Percentiles rank a stretch among this genome's conserved stretches.
phyloP scores from a whole-genome alignment of 2,888 invertebrate species.

The Drosophila neotestacea region DNA sequence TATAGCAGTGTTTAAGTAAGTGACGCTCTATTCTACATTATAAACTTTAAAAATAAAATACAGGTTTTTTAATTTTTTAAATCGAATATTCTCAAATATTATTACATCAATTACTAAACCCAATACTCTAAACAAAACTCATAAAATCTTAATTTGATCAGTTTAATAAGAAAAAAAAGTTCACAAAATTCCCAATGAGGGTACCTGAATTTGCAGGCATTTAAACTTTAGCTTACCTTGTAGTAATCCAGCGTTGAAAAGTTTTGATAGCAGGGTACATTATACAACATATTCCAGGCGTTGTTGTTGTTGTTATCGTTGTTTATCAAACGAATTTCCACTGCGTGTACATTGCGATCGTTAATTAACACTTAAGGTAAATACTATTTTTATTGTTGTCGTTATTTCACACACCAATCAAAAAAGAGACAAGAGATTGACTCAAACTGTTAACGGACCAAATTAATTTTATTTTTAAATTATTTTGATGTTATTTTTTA shows the following conservation, averaged over 20 bases:
- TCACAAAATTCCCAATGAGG: too few species aligned
- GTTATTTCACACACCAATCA: slow-evolving; percentile 27
- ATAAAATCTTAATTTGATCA: too few species aligned
- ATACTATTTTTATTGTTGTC: slow-evolving; percentile 4
- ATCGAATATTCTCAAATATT: neutral
- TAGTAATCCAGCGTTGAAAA: slow-evolving; percentile 85
- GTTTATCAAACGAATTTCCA: slow-evolving; percentile 34
- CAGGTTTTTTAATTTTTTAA: too few species aligned
- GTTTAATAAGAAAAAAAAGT: too few species aligned
- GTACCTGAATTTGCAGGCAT: neutral
- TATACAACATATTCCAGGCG: slow-evolving; percentile 85
- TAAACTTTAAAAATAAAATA: too few species aligned
- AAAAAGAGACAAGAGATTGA: neutral
- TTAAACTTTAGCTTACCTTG: slow-evolving; percentile 78
- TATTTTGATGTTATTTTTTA: slow-evolving; percentile 36
- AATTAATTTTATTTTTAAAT: slow-evolving; percentile 18
- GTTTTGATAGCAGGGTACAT: slow-evolving; percentile 85
- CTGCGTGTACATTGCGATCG: slow-evolving; percentile 43
- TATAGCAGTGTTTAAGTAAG: too few species aligned
- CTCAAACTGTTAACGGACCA: slow-evolving; percentile 21
- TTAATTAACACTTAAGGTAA: slow-evolving; percentile 25
- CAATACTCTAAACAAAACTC: too few species aligned
- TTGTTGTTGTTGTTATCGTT: slow-evolving; percentile 49
- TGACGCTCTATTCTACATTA: too few species aligned
- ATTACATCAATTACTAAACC: neutral